Percentiles rank a stretch among this genome's conserved stretches.
Conservation (phyloP, 2,113 vertebrate species). For the Mus musculus region DNA sequence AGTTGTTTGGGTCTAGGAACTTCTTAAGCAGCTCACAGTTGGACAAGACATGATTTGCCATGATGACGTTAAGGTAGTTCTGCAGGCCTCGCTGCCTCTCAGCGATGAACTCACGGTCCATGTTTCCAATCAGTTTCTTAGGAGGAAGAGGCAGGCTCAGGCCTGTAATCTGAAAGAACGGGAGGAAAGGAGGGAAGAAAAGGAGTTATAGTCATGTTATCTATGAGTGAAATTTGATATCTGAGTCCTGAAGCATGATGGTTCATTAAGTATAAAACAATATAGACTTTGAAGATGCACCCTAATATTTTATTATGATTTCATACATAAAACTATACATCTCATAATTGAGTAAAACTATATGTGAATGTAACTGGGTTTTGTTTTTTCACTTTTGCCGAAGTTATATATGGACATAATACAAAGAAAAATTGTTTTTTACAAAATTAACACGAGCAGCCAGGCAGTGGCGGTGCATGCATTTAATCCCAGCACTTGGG, state of each 20-base stretch:
- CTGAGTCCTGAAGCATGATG: background rate
- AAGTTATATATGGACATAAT: slow-evolving; percentile 9
- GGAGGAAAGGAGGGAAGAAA: slow-evolving; percentile 72
- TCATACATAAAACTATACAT: background rate
- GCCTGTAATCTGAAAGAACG: slow-evolving; percentile 91
- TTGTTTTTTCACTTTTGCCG: slow-evolving; percentile 10
- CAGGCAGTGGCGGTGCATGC: background rate
- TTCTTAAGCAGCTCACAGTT: slow-evolving; percentile 95
- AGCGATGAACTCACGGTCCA: slow-evolving; percentile 98
- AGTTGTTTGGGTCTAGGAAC: slow-evolving; percentile 97
- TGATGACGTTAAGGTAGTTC: slow-evolving; percentile 95
- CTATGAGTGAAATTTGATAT: slow-evolving; percentile 7
- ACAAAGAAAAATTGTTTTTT: background rate
- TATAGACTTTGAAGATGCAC: slow-evolving; percentile 6
- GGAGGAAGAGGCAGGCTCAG: slow-evolving; percentile 96
- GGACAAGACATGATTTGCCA: slow-evolving; percentile 93
- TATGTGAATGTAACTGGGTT: background rate
- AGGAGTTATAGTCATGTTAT: slow-evolving; percentile 24
- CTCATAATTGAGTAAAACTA: slow-evolving; percentile 47
- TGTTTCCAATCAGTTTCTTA: slow-evolving; percentile 98
- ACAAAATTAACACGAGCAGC: background rate
- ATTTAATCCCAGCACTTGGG: background rate
- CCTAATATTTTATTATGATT: slow-evolving; percentile 31
- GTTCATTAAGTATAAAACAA: slow-evolving; percentile 15
- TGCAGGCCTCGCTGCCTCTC: slow-evolving; percentile 98